phyloP scores from a whole-genome alignment of 2,888 invertebrate species.

The Erynnis tages region DNA sequence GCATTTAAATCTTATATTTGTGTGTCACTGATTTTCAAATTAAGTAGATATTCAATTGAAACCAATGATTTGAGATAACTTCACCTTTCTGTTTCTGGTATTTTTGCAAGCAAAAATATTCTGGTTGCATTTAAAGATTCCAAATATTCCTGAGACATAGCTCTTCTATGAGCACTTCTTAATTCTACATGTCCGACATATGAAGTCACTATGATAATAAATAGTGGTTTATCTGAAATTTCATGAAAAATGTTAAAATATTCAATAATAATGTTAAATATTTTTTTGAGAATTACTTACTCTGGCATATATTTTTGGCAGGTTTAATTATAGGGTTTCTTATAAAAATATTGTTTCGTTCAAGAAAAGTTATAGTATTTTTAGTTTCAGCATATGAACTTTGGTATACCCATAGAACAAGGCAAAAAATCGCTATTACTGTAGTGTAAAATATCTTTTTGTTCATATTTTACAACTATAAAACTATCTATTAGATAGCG shows the following conservation, averaged over 20 bases:
- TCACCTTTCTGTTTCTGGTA: constrained; percentile 77
- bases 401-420: constrained; percentile 58
- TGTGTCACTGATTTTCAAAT: background rate
- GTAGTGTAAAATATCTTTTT: constrained; percentile 38
- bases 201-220: constrained; percentile 86
- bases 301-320: constrained; percentile 41
- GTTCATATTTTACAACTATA: constrained; percentile 37
- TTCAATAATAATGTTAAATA: no score
- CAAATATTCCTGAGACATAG: constrained; percentile 82
- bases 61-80: no score
- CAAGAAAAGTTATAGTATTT: constrained; percentile 42
- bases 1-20: background rate
- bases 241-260: background rate
- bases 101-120: constrained; percentile 85
- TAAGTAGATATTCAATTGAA: no score
- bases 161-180: constrained; percentile 86
- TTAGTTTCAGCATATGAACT: constrained; percentile 48
- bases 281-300: constrained; percentile 39
- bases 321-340: constrained; percentile 45
- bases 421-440: constrained; percentile 40
- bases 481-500: no score
- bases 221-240: constrained; percentile 49
- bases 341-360: constrained; percentile 41
- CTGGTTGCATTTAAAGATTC: constrained; percentile 81
- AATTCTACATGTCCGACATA: constrained; percentile 87